Conservation (phyloP, 2,113 vertebrate species). For the Ptyas mucosa region DNA sequence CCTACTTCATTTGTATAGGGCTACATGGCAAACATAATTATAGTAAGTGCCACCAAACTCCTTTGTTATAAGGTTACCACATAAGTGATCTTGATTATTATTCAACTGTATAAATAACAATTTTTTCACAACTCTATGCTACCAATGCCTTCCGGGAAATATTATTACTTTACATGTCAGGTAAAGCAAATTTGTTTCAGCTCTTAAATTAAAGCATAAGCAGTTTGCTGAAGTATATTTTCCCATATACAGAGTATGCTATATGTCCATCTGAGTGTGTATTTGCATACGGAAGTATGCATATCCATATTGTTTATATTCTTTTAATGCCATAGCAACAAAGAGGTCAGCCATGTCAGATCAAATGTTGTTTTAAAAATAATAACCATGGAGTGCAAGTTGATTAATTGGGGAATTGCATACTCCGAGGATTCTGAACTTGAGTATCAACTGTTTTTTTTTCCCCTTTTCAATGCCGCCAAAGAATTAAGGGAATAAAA, state of each 20-base stretch:
- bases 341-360: neutral
- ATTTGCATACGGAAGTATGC: neutral
- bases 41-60: neutral
- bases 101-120: constrained; percentile 5
- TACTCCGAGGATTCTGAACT: constrained; percentile 16
- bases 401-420: constrained; percentile 39
- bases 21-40: constrained; percentile 7
- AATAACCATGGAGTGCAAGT: constrained; percentile 6
- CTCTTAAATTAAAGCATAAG: neutral
- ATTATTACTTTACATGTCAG: neutral
- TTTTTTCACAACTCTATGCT: neutral
- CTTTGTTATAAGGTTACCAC: constrained; percentile 1
- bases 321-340: neutral
- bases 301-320: neutral
- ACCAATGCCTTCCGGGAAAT: neutral
- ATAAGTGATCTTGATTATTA: constrained; percentile 5
- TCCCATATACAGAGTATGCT: no score
- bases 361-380: neutral
- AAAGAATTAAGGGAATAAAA: constrained; percentile 34
- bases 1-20: neutral
- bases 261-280: neutral
- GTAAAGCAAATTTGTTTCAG: neutral
- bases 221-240: neutral
- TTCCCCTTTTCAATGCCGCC: constrained; percentile 35
- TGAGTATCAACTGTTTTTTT: neutral